Percentiles rank a stretch among this genome's conserved stretches.
These are phyloP conservation scores for Chaitophorus viminalis DNA, from an alignment of 2,888 invertebrate species.

Conservation along the genomic window DNA sequence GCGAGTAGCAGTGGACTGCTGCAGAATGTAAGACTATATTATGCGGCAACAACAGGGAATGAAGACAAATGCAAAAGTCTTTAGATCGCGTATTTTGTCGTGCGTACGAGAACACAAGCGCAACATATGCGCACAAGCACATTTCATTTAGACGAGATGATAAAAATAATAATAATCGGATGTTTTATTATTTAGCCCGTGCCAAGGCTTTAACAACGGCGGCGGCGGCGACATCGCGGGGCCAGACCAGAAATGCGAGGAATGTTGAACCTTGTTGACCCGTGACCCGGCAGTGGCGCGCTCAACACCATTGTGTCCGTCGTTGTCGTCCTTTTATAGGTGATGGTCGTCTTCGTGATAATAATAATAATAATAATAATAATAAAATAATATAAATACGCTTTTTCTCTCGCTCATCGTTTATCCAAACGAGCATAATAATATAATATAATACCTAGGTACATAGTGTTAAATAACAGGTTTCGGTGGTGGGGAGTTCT, in stretches of 20 bases:
- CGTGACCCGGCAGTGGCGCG: slow-evolving; percentile 24
- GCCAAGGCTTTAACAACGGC: neutral
- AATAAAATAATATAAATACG: slow-evolving; percentile 6
- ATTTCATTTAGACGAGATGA: too few relatives aligned
- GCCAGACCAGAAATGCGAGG: slow-evolving; percentile 43
- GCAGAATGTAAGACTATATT: too few relatives aligned
- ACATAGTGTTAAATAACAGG: slow-evolving; percentile 1
- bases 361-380: too few relatives aligned
- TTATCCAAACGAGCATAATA: too few relatives aligned
- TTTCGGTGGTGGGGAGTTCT: slow-evolving; percentile 5
- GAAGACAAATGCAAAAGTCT: too few relatives aligned
- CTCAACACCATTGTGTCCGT: slow-evolving; percentile 34
- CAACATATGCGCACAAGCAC: too few relatives aligned
- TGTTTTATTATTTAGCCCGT: slow-evolving; percentile 24
- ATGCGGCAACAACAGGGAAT: too few relatives aligned
- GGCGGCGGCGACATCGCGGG: neutral
- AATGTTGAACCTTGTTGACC: slow-evolving; percentile 50
- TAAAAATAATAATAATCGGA: slow-evolving; percentile 14
- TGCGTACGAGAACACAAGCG: too few relatives aligned
- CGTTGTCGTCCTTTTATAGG: neutral
- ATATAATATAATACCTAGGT: too few relatives aligned
- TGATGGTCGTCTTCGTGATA: slow-evolving; percentile 26
- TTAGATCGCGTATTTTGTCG: too few relatives aligned
- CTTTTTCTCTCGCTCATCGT: too few relatives aligned
- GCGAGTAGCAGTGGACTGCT: too few relatives aligned